These are phyloP conservation scores for Phaonia tiefii DNA, from an alignment of 2,888 invertebrate genomes.

Conservation along the genomic window DNA sequence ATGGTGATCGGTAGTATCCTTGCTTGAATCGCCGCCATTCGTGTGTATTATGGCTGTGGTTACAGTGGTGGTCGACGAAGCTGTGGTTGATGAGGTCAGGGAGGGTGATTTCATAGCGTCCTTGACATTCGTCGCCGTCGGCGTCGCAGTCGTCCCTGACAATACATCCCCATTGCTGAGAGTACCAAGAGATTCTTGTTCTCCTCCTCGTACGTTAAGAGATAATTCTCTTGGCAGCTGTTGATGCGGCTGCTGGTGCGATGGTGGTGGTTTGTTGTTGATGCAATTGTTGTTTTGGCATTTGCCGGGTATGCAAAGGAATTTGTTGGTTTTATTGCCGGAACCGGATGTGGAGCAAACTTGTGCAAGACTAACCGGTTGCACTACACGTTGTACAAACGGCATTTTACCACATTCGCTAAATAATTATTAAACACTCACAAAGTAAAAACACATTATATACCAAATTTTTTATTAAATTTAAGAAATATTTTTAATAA, in stretches of 20 bases:
- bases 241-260: constrained; percentile 42
- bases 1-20: constrained; percentile 53
- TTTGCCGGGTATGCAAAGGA: constrained; percentile 75
- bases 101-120: constrained; percentile 59
- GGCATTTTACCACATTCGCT: constrained; percentile 84
- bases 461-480: too few species aligned
- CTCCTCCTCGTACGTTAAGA: constrained; percentile 46
- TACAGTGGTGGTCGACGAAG: constrained; percentile 60
- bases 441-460: too few species aligned
- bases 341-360: constrained; percentile 69
- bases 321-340: constrained; percentile 65
- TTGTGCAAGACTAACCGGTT: constrained; percentile 90
- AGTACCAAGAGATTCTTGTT: constrained; percentile 1
- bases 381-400: constrained; percentile 91
- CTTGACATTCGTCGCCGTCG: constrained; percentile 11
- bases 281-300: constrained; percentile 78
- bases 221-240: constrained; percentile 48
- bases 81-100: constrained; percentile 54
- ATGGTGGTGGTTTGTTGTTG: constrained; percentile 71
- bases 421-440: background rate
- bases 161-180: constrained; percentile 33
- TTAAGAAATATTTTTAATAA: constrained; percentile 37
- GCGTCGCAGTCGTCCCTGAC: constrained; percentile 36
- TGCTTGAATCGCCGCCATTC: constrained; percentile 28
- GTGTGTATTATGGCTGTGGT: constrained; percentile 61